Evolutionary conservation across 2,888 invertebrate genomes (phyloP), one percentile per base, ranked within the genome.

Genomic region (Allophyes oxyacanthae): DNA sequence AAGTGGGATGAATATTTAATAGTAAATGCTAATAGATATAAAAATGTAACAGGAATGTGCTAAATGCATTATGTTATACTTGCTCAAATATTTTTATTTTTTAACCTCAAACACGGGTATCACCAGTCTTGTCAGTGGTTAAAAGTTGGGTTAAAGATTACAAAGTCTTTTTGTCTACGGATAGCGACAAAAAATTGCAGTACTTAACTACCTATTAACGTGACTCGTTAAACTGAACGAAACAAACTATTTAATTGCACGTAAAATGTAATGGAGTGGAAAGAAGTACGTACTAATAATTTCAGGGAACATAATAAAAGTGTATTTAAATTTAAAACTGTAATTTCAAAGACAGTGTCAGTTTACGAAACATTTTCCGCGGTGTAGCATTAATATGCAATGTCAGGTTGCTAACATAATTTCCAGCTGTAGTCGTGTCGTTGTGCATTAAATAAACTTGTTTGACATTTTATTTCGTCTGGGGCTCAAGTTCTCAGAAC

Each of bases 381-480:
- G 32, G 51, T 42, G 48, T 51, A 28, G 32, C 52, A 59, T 63
- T 63, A 56, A 50, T 53, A 68, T 64, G 45, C 59, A 50, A 55
- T 46, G 58, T 53, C 42, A 57, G 59, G 56, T 52, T 57, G 42
- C 58, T 60, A 73, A 54, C 55, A 59, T 64, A 44, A 73, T 63
- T 74, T 56, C 33, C 56, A 43, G 58, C 49, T 46, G 41, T 57
- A 60, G 46, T 48, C 32, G 37, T 41, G 53, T 56, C 61, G 46
- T 70, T 62, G 62, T 45, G 64, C 53, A 70, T 73, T 69, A 65
- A 79, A 68, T 68, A 72, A 78, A 73, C 72, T 72, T 72, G 76
- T 77, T 76, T 73, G 78, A 72, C 71, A 72, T 77, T 75, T 77
- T 76, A 79, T 81, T 75, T 78, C 51, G 67, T 58, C 61, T 69